Conservation (phyloP, 2,888 invertebrate genomes). For the Clostera curtula region DNA sequence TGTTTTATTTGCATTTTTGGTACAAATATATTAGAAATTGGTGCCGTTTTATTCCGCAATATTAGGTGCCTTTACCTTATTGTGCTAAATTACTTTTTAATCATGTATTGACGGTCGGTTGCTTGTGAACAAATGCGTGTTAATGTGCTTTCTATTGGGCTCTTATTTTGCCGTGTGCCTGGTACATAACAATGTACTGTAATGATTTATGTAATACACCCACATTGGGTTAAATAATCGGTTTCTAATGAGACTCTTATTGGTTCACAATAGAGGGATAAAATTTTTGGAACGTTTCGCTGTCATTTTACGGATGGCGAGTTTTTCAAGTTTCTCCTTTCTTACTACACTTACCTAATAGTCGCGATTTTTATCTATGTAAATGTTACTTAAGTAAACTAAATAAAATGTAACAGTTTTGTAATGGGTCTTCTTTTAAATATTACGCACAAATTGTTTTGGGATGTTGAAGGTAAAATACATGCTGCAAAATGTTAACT, state of each 20-base stretch:
- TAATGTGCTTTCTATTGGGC: conserved; percentile 39
- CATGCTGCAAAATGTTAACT: too few relatives aligned
- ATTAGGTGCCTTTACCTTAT: conserved; percentile 2
- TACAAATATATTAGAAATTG: too few relatives aligned
- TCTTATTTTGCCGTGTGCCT: conserved; percentile 30
- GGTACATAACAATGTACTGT: conserved; percentile 27
- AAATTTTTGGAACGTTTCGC: not conserved
- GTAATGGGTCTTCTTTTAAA: too few relatives aligned
- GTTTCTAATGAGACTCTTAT: conserved; percentile 28
- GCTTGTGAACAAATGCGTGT: conserved; percentile 33
- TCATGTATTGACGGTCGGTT: conserved; percentile 19
- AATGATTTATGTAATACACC: conserved; percentile 37
- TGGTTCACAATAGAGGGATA: conserved; percentile 14
- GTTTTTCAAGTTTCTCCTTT: too few relatives aligned
- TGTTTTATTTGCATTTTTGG: too few relatives aligned
- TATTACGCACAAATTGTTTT: too few relatives aligned
- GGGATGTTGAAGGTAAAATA: too few relatives aligned
- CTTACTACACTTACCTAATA: too few relatives aligned
- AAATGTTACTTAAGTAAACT: conserved; percentile 6
- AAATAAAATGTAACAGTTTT: too few relatives aligned
- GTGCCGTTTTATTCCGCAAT: too few relatives aligned
- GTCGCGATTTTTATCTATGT: too few relatives aligned
- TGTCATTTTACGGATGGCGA: not conserved
- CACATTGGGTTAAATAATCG: conserved; percentile 30
- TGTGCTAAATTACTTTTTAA: conserved; percentile 25